phyloP scores from a whole-genome alignment of 2,113 vertebrate genomes.

The Panurus biarmicus region DNA sequence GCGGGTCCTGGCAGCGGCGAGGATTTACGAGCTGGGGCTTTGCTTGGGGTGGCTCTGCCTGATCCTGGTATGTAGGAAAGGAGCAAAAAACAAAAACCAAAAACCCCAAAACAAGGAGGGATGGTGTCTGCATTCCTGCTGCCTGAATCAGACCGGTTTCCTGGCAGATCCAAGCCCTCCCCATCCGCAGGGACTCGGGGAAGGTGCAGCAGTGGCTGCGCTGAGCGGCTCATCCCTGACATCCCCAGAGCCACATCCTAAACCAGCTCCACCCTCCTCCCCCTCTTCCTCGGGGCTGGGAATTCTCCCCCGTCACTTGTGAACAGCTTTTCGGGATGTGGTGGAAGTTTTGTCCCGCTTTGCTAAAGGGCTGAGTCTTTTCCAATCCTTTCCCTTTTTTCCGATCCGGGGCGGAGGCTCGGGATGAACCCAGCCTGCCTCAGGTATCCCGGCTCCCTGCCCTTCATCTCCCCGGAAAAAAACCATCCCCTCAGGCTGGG shows the following conservation, averaged over 20 bases:
- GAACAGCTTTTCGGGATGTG: accelerated
- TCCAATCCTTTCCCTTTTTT: background rate
- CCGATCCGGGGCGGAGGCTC: accelerated
- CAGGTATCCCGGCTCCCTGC: background rate
- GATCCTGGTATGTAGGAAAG: background rate
- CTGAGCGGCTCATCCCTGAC: background rate
- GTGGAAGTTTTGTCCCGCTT: background rate
- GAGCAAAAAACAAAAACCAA: background rate
- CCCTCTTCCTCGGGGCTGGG: background rate
- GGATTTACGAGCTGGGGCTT: conserved; percentile 12
- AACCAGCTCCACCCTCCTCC: background rate
- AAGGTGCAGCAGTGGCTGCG: background rate
- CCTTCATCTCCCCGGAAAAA: background rate
- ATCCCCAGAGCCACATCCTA: accelerated
- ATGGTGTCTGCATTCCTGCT: background rate
- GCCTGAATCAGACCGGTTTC: background rate
- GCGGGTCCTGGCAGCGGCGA: background rate
- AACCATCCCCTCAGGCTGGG: background rate
- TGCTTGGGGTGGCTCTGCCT: background rate
- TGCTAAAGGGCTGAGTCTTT: no score
- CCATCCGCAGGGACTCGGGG: background rate
- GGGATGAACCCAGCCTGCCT: background rate
- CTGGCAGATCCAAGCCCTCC: background rate
- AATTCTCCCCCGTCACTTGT: accelerated
- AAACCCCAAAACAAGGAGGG: background rate